phyloP scores from a whole-genome alignment of 2,113 vertebrate genomes.

The Camelus bactrianus region DNA sequence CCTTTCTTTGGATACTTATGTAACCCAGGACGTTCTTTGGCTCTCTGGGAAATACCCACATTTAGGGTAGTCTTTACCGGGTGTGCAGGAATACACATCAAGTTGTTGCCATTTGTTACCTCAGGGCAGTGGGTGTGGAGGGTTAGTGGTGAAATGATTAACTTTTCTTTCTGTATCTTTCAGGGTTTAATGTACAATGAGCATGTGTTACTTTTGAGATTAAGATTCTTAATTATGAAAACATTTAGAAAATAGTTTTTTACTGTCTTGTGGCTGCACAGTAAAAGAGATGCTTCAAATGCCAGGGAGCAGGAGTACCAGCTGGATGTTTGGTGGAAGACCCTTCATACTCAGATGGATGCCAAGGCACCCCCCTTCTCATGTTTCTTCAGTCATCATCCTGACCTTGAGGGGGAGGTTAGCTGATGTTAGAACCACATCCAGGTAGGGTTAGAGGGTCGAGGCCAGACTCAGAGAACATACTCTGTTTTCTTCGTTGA shows the following conservation, averaged over 20 bases:
- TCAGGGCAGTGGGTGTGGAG: background rate
- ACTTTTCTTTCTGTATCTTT: background rate
- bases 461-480: background rate
- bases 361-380: background rate
- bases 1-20: background rate
- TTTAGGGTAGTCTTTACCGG: background rate
- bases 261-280: background rate
- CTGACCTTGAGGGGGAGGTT: background rate
- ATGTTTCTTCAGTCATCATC: too few relatives aligned
- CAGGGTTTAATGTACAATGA: background rate
- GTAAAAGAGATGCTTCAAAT: background rate
- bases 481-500: background rate
- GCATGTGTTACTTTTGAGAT: background rate
- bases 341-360: background rate
- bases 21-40: background rate
- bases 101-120: background rate
- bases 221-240: background rate
- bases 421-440: background rate
- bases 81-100: background rate
- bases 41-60: background rate
- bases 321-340: background rate
- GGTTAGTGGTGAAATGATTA: background rate
- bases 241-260: background rate
- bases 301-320: background rate
- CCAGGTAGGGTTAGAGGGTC: background rate